phyloP scores from a whole-genome alignment of 2,797 vertebrate species.

The Stomatorhinus walkeri region DNA sequence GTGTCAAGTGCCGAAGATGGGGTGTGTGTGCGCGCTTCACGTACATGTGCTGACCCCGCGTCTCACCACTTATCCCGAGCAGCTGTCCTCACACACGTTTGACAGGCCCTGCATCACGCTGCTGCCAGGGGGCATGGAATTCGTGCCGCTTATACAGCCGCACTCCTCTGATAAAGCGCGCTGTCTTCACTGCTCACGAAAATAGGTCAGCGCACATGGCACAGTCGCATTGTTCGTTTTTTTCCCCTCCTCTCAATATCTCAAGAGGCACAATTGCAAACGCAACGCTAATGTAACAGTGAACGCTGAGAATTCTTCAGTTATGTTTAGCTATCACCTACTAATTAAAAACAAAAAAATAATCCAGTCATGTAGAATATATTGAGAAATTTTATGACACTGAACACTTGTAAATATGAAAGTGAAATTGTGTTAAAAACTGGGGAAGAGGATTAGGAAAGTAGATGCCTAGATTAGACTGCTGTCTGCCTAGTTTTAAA shows the following conservation, averaged over 20 bases:
- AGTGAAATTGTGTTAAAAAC: slow-evolving; percentile 1
- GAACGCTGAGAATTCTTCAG: neutral
- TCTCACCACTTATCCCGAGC: neutral
- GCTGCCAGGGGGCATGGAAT: neutral
- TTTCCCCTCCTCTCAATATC: neutral
- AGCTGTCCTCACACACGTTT: neutral
- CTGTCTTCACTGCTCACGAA: neutral
- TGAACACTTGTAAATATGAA: neutral
- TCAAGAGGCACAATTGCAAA: neutral
- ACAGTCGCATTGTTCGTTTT: neutral
- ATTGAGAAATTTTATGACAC: neutral
- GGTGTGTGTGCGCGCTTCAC: neutral
- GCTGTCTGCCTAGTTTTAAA: neutral
- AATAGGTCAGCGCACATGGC: neutral
- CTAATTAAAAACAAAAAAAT: neutral
- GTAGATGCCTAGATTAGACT: neutral
- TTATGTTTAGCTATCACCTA: neutral
- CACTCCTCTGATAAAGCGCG: neutral
- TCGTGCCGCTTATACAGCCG: neutral
- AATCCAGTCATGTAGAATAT: neutral
- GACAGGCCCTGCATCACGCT: neutral
- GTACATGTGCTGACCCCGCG: neutral
- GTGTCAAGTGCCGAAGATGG: neutral
- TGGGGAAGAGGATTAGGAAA: neutral
- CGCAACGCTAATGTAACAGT: neutral